These are phyloP conservation scores for Epistrophe grossulariae DNA, from an alignment of 2,888 invertebrate genomes.

Conservation along the genomic window DNA sequence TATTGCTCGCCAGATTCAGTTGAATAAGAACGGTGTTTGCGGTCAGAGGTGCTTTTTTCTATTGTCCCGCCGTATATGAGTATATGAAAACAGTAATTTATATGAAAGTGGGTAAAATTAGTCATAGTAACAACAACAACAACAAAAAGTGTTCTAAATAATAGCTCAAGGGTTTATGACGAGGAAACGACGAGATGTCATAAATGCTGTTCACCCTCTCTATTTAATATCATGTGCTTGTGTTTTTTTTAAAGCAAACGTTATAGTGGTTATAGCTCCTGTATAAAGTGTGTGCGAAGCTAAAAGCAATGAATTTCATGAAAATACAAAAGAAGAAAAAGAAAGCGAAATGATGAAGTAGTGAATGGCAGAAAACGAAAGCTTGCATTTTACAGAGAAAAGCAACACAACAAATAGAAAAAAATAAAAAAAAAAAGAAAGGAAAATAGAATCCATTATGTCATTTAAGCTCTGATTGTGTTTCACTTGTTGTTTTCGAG, in stretches of 20 bases:
- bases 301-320: slow-evolving; percentile 48
- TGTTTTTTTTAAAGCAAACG: slow-evolving; percentile 19
- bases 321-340: slow-evolving; percentile 47
- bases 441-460: slow-evolving; percentile 58
- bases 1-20: slow-evolving; percentile 48
- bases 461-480: slow-evolving; percentile 62
- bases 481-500: slow-evolving; percentile 62
- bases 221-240: slow-evolving; percentile 43
- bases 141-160: slow-evolving; percentile 34
- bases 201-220: slow-evolving; percentile 40
- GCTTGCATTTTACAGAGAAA: slow-evolving; percentile 44
- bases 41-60: slow-evolving; percentile 31
- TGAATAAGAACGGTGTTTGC: slow-evolving; percentile 53
- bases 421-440: background rate
- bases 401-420: background rate
- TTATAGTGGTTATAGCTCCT: slow-evolving; percentile 45
- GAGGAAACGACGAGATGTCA: slow-evolving; percentile 4
- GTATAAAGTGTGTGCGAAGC: slow-evolving; percentile 40
- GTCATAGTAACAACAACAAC: slow-evolving; percentile 4
- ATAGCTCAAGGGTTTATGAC: slow-evolving; percentile 45
- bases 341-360: slow-evolving; percentile 53
- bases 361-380: slow-evolving; percentile 60
- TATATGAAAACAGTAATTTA: background rate
- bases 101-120: background rate
- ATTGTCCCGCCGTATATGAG: background rate